Base-by-base conservation (phyloP, 2,888 invertebrate genomes). In the Melieria omissa region DNA sequence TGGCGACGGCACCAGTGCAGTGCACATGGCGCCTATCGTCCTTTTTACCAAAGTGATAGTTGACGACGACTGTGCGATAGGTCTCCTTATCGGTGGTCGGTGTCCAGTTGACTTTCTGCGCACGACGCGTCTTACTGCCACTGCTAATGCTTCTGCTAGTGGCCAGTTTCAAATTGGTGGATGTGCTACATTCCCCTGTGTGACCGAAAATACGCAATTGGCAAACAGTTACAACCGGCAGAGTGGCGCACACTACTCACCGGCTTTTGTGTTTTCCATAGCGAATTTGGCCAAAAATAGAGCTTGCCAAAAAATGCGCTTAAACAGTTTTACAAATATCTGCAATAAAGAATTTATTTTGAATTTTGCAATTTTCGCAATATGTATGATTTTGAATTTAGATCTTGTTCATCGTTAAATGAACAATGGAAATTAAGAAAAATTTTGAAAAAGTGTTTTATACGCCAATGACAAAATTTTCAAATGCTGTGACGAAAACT, bases 51-150 rank as follows among this genome's bases (percentile, higher is more conserved):
- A 52, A 54, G 7, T 68, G 63, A 54, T 73, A 74, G 55, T 73
- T 74, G 16, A 74, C 46, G 6, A 74, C 68, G 41, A 74, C 71
- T 3, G 74, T 76, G 10, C 57, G 70, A 60, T 61, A 76, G n/a
- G 73, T 72, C 62, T 76, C 76, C 46, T 64, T 57, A 44, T 73
- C 72, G 0, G 70, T 7, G 4, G 65, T 64, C 4, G 73, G 14
- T 41, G 49, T 73, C 72, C 76, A 76, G 14, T 65, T 65, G 7
- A 71, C 5, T 60, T 73, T 65, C 16, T 67, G 72, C 12, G 29
- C 4, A 14, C 65, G 64, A 6, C 49, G 45, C 4, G 14, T 7
- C 12, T 55, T 54, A 29, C 16, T 52, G 29, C 29, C 29, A 29
- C 29, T 29, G 29, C 29, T 29, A 29, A 2, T 29, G 29, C 29